phyloP scores from a whole-genome alignment of 2,113 vertebrate species.

The Chionis minor region DNA sequence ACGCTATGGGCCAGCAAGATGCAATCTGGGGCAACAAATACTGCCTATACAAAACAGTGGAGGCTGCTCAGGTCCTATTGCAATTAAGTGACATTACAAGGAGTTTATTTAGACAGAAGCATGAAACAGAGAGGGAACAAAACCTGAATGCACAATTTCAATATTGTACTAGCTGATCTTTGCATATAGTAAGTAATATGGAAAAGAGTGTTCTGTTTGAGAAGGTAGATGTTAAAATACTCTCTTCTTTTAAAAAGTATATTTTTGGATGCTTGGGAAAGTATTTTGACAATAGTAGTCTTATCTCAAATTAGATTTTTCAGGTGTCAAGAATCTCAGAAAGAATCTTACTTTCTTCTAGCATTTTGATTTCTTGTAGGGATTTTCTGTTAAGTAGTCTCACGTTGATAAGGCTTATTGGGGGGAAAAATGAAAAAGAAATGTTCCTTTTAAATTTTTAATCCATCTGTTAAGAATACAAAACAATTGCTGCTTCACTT shows the following conservation, averaged over 20 bases:
- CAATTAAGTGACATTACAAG: neutral
- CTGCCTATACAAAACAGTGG: neutral
- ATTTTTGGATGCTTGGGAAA: constrained; percentile 57
- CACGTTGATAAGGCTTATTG: neutral
- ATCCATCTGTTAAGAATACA: neutral
- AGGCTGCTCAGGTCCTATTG: neutral
- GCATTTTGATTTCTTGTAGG: neutral
- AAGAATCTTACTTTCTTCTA: neutral
- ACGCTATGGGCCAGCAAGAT: neutral
- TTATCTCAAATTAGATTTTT: neutral
- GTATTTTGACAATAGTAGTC: constrained; percentile 26
- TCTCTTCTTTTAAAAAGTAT: constrained; percentile 21
- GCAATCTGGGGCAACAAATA: neutral
- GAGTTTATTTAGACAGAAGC: neutral
- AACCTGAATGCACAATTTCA: neutral
- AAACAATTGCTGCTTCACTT: constrained; percentile 25
- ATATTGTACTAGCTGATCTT: neutral
- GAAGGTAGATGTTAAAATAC: neutral
- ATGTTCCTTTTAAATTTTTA: neutral
- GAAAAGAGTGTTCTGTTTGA: neutral
- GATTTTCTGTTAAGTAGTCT: neutral
- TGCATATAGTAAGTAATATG: neutral
- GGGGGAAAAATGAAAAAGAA: fast-evolving
- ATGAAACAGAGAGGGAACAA: neutral
- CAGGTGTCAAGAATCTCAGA: neutral